Evolutionary conservation across 2,888 invertebrate species (phyloP).

Genomic region (Trissoscelio sp.): DNA sequence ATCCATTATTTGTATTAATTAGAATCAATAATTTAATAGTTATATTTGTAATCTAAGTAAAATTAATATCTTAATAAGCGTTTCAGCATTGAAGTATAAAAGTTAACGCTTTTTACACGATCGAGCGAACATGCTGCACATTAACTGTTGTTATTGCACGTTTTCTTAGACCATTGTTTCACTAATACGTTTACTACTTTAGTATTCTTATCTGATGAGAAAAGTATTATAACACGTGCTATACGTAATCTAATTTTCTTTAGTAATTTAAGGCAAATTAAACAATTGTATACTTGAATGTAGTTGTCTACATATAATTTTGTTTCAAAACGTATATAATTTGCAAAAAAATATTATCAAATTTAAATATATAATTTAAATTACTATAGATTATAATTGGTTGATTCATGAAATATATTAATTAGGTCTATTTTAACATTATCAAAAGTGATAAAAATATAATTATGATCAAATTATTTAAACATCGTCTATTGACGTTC

Average conservation of each 20-base stretch:
- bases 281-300: not conserved
- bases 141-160: slow-evolving; percentile 14
- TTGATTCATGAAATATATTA: no score
- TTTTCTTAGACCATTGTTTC: slow-evolving; percentile 11
- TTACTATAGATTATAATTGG: not conserved
- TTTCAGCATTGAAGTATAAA: not conserved
- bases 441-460: not conserved
- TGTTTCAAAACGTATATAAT: not conserved
- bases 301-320: not conserved
- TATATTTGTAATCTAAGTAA: not conserved
- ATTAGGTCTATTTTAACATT: slow-evolving; percentile 1
- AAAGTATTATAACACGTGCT: slow-evolving; percentile 1
- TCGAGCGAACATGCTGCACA: slow-evolving; percentile 15
- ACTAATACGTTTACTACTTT: slow-evolving; percentile 20
- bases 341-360: no score
- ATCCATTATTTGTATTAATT: not conserved
- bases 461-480: not conserved
- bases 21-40: not conserved
- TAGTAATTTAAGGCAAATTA: not conserved
- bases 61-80: not conserved
- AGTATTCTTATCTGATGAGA: slow-evolving; percentile 24
- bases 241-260: slow-evolving; percentile 5
- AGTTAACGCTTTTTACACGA: not conserved
- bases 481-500: not conserved
- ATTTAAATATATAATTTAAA: no score